Evolutionary conservation across 2,113 vertebrate genomes (phyloP).

Genomic region (Lethenteron camtschaticum): DNA sequence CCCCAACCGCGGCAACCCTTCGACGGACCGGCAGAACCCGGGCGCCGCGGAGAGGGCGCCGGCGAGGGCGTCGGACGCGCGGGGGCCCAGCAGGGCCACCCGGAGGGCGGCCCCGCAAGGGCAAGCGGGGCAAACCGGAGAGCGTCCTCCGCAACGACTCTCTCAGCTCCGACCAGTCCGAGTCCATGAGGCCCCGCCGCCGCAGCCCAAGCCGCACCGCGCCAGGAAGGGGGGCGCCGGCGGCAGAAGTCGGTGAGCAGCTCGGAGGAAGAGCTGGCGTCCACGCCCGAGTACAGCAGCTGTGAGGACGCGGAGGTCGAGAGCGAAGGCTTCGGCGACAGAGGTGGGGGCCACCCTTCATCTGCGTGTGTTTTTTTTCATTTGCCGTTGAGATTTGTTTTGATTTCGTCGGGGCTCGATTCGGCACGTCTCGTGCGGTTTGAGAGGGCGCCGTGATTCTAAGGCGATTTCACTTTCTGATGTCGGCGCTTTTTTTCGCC

Average conservation of each 20-base stretch:
- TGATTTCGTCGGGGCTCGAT: background rate
- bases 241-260: constrained; percentile 98
- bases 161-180: constrained; percentile 86
- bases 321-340: constrained; percentile 82
- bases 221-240: constrained; percentile 65
- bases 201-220: constrained; percentile 45
- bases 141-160: constrained; percentile 83
- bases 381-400: constrained; percentile 6
- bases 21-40: too few relatives aligned
- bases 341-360: constrained; percentile 42
- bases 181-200: constrained; percentile 77
- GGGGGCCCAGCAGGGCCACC: too few relatives aligned
- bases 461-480: too few relatives aligned
- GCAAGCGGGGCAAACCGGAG: constrained; percentile 61
- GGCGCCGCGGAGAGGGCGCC: too few relatives aligned
- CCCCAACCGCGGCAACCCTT: too few relatives aligned
- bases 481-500: too few relatives aligned
- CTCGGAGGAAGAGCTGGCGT: constrained; percentile 94
- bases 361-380: constrained; percentile 10
- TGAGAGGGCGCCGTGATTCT: too few relatives aligned
- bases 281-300: constrained; percentile 95
- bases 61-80: too few relatives aligned
- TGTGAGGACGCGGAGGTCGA: constrained; percentile 97
- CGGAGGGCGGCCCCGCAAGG: too few relatives aligned
- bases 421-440: too few relatives aligned